Evolutionary conservation across 2,888 invertebrate species (phyloP), one percentile per base, ranked within the genome.

Genomic region (Clostera curtula): DNA sequence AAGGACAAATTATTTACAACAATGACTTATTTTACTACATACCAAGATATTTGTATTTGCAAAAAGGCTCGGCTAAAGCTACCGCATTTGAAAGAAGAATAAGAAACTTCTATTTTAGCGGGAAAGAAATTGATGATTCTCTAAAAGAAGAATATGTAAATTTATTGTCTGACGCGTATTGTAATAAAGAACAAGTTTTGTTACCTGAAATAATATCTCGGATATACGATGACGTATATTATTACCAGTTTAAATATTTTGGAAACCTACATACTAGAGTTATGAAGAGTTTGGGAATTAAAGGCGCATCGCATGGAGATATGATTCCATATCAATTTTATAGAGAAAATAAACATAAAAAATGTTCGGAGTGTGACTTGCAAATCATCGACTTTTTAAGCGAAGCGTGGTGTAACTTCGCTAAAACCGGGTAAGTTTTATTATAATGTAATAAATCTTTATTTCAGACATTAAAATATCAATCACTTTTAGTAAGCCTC

Each of bases 251-350:
- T 29, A 51, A 58, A 12, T 75, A 70, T 43, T 23, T 14, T 3
- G 82, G 83, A 0, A 65, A 63, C 30, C 41, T 82, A 55, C 67
- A 71, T 32, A 73, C 72, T 0, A 57, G 67, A 6, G 40, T 54
- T 0, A 72, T 79, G 71, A 60, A 56, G 23, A 54, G 36, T 8
- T 47, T 80, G 3, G 67, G 62, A 0, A 7, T 74, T 0, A 46
- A 59, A 25, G 82, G 83, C 0, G 66, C 80, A 0, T 49, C 68
- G 0, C 83, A 83, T 17, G 75, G 79, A 0, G 83, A 83, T 34
- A 49, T 74, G 13, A 49, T 76, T 0, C 75, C 70, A 10, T 82
- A 82, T 17, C 49, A 68, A 20, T 80, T 82, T 34, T 79, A 72
- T 36, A 74, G 60, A 11, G 46, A 61, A 9, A 60, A 29, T 15